phyloP scores from a whole-genome alignment of 2,888 invertebrate genomes.

The Alloplasta piceator region DNA sequence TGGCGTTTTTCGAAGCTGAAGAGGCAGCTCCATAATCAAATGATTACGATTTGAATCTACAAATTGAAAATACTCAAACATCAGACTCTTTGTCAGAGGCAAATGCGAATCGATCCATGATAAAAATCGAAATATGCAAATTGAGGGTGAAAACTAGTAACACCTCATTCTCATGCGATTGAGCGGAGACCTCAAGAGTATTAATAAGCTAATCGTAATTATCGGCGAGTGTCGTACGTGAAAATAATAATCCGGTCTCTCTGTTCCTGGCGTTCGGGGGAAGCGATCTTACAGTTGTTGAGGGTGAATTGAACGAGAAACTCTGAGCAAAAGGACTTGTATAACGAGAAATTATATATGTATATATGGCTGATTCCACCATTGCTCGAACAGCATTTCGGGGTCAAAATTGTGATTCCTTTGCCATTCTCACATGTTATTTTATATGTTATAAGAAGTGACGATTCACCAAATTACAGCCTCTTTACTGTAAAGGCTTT shows the following conservation, averaged over 20 bases:
- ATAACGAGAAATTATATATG: no score
- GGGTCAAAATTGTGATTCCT: no score
- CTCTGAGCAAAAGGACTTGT: conserved; percentile 32
- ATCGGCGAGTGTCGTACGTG: conserved; percentile 69
- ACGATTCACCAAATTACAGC: no score
- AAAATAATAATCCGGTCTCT: conserved; percentile 72
- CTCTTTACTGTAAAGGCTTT: no score
- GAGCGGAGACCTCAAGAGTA: no score
- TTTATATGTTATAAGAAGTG: no score
- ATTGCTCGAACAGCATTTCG: no score
- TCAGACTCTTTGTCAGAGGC: conserved; percentile 4
- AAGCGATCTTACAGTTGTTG: conserved; percentile 58
- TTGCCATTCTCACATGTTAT: no score
- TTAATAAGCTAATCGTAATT: conserved; percentile 75
- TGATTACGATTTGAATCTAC: conserved; percentile 14
- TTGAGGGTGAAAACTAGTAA: conserved; percentile 26
- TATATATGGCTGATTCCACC: no score
- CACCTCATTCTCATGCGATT: no score
- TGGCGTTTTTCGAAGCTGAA: conserved; percentile 11
- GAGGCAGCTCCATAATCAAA: background rate
- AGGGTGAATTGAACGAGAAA: conserved; percentile 4
- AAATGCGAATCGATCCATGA: conserved; percentile 47
- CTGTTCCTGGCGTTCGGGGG: conserved; percentile 13
- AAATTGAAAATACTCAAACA: conserved; percentile 3
- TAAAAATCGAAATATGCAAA: conserved; percentile 72